Evolutionary conservation across 2,888 invertebrate genomes (phyloP).

Genomic region (Thelaira solivaga): DNA sequence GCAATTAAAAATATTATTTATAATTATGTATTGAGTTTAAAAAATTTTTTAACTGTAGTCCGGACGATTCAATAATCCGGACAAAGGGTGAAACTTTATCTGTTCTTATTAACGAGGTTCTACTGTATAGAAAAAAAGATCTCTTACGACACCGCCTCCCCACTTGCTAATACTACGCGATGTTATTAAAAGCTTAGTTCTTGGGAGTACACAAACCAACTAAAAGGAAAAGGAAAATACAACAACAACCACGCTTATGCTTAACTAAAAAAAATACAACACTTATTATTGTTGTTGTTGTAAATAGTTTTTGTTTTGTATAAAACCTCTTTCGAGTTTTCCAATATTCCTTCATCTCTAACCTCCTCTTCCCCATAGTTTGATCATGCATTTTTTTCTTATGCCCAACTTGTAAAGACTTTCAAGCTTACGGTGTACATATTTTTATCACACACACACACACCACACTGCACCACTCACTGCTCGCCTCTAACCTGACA

Average conservation of each 20-base stretch:
- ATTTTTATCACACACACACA: conserved; percentile 15
- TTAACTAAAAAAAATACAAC: conserved; percentile 10
- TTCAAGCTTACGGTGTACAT: conserved; percentile 36
- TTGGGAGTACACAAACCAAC: conserved; percentile 30
- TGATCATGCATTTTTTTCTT: conserved; percentile 36
- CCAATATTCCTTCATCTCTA: conserved; percentile 60
- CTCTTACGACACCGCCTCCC: conserved; percentile 52
- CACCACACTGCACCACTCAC: conserved; percentile 36
- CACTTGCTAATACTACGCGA: conserved; percentile 27
- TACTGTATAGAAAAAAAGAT: background rate
- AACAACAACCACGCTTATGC: conserved; percentile 63
- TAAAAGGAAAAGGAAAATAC: background rate
- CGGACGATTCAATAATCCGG: no score
- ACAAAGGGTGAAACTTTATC: no score
- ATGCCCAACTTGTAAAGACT: conserved; percentile 30
- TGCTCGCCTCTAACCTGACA: conserved; percentile 58
- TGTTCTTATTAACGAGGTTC: no score
- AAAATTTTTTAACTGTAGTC: no score
- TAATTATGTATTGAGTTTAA: no score
- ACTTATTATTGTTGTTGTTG: conserved; percentile 28
- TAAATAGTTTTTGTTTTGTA: conserved; percentile 56
- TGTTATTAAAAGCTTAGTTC: conserved; percentile 27
- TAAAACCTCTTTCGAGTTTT: conserved; percentile 31
- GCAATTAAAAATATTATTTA: no score
- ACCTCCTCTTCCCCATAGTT: conserved; percentile 12